Evolutionary conservation across 2,888 invertebrate genomes (phyloP), one percentile per base, ranked within the genome.

Genomic region (Eurytoma californica): DNA sequence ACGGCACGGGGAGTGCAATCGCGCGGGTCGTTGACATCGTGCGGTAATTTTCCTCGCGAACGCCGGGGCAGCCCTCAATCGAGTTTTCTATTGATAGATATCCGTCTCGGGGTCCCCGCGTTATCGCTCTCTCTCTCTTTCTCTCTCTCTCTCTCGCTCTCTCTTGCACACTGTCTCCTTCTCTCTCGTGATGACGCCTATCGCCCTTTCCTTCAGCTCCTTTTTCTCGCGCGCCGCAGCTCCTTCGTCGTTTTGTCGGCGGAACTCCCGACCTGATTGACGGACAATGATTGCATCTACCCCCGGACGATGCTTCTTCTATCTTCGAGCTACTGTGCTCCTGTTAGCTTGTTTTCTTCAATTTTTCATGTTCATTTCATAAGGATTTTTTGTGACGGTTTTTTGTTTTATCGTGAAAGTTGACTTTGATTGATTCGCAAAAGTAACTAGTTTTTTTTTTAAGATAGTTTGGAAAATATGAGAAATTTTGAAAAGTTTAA

Each of bases 31-130:
- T 87, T 87, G 88, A 87, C 88, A 87, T 87, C 86, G 85, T 83
- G 82, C 86, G 82, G 87, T 88, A 87, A 87, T 88, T 88, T 88
- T 88, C 87, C 88, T 87, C 83, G 83, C 72, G 72, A 70, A 77
- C 72, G 39, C 39, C n/a, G 24, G 30, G n/a, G 30, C n/a, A n/a
- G 63, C 18, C 57, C n/a, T 14, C 30, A 39, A 39, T 14, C 61
- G 49, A 24, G 5, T 76, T 65, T 77, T 65, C 77, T 80, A 87
- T 81, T 67, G 82, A 84, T 86, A 86, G 85, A 86, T 82, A 83
- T 83, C 82, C 79, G 73, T 82, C 82, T 81, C 80, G 24, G 30
- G 2, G 30, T 30, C 30, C 14, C 30, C 47, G 57, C 18, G 18
- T 20, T 49, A 47, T n/a, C 30, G 51, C 49, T 18, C 66, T 18